Conservation (phyloP, 2,113 vertebrate species). For the Illadopsis cleaveri region DNA sequence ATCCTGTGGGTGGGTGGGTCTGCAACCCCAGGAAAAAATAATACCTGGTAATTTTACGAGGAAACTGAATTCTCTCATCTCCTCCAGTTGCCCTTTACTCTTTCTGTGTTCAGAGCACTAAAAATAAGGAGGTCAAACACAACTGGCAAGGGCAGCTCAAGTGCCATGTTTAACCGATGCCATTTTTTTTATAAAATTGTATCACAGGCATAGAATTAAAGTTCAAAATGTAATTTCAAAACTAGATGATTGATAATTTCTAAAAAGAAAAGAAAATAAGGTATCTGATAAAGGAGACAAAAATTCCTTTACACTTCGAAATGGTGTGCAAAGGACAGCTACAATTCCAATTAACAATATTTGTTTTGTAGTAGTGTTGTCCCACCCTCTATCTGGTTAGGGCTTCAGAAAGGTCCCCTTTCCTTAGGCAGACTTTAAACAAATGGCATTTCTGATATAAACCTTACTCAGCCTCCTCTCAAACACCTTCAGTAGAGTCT, state of each 20-base stretch:
- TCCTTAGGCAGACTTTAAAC: background rate
- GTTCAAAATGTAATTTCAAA: background rate
- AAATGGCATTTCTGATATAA: background rate
- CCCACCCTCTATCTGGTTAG: background rate
- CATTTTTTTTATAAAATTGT: background rate
- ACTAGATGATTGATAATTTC: background rate
- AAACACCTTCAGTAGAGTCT: background rate
- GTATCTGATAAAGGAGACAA: background rate
- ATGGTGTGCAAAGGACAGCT: background rate
- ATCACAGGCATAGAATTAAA: background rate
- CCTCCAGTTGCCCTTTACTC: background rate
- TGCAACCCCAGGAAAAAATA: background rate
- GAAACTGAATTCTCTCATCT: background rate
- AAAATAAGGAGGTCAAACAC: background rate
- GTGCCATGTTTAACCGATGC: background rate
- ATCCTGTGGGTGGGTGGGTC: background rate
- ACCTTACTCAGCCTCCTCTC: background rate
- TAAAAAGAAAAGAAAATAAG: background rate
- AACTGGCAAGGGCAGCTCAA: background rate
- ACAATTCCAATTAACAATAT: background rate
- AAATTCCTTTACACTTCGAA: background rate
- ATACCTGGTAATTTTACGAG: fast-evolving
- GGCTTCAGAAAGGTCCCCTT: background rate
- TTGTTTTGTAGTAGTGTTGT: background rate
- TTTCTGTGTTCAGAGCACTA: background rate